A percentile compares a stretch with the other conserved stretches of the same genome.
These are phyloP conservation scores for Micrasema minimum DNA, from an alignment of 1,140 invertebrate genomes.

Conservation along the genomic window DNA sequence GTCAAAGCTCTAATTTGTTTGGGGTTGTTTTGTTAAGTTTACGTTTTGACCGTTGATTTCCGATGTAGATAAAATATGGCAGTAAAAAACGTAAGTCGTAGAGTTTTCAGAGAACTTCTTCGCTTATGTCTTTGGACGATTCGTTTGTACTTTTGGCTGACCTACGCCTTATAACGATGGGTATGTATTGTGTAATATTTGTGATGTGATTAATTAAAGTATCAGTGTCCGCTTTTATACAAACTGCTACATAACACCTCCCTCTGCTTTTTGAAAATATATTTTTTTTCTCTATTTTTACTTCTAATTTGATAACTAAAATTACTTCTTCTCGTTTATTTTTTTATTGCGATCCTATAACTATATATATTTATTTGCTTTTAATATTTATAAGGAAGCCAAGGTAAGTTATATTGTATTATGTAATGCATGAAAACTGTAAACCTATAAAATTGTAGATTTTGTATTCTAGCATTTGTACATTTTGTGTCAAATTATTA, in stretches of 20 bases:
- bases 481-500: too few species aligned
- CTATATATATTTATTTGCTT: not conserved
- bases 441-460: too few species aligned
- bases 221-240: not conserved
- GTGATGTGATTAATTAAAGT: too few species aligned
- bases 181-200: slow-evolving; percentile 1
- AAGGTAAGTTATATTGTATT: slow-evolving; percentile 5
- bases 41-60: not conserved
- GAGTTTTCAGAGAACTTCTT: slow-evolving; percentile 17
- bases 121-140: slow-evolving; percentile 6
- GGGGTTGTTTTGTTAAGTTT: not conserved
- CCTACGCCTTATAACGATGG: not conserved
- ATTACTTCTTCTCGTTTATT: not conserved
- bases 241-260: not conserved
- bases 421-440: not conserved
- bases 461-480: too few species aligned
- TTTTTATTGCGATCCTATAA: not conserved
- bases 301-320: not conserved
- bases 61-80: slow-evolving; percentile 14
- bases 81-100: slow-evolving; percentile 7
- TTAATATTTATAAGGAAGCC: not conserved
- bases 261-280: not conserved
- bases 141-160: slow-evolving; percentile 9
- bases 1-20: not conserved
- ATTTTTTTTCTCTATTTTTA: not conserved